These are phyloP conservation scores for Physeter macrocephalus DNA, from an alignment of 2,113 vertebrate species.

Conservation along the genomic window DNA sequence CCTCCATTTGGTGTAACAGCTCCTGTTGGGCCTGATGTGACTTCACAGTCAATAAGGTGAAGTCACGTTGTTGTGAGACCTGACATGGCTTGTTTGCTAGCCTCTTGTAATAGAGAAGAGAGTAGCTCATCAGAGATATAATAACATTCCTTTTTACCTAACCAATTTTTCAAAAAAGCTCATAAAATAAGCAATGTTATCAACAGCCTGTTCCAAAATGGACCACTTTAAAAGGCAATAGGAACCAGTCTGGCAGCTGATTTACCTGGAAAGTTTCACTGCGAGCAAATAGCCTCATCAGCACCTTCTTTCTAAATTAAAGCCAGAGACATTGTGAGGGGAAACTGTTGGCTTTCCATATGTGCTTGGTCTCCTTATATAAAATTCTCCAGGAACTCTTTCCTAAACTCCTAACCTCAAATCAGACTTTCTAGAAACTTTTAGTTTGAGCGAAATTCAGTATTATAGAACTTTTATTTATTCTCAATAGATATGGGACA, in stretches of 20 bases:
- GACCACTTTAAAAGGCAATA: slow-evolving; percentile 37
- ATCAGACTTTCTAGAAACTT: slow-evolving; percentile 69
- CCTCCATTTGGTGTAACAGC: neutral
- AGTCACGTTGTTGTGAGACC: neutral
- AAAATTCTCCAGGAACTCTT: slow-evolving; percentile 53
- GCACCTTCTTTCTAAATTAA: slow-evolving; percentile 57
- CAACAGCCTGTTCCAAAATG: slow-evolving; percentile 33
- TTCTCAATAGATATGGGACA: slow-evolving; percentile 71
- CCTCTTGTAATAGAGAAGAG: neutral
- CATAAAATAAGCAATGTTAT: slow-evolving; percentile 52
- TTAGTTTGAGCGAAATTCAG: slow-evolving; percentile 54
- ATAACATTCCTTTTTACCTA: slow-evolving; percentile 42
- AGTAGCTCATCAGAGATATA: neutral
- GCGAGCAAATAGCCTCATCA: slow-evolving; percentile 49
- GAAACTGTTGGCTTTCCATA: slow-evolving; percentile 43
- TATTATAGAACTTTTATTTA: slow-evolving; percentile 70
- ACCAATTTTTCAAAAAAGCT: slow-evolving; percentile 29
- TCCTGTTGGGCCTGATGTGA: neutral
- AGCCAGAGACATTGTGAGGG: slow-evolving; percentile 15
- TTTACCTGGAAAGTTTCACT: slow-evolving; percentile 36
- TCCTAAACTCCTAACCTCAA: slow-evolving; percentile 57
- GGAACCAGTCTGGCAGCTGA: neutral
- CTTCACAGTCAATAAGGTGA: neutral
- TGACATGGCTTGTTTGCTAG: neutral
- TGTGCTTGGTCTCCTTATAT: slow-evolving; percentile 30